Evolutionary conservation across 2,888 invertebrate species (phyloP).

Genomic region (Thalpophila matura): DNA sequence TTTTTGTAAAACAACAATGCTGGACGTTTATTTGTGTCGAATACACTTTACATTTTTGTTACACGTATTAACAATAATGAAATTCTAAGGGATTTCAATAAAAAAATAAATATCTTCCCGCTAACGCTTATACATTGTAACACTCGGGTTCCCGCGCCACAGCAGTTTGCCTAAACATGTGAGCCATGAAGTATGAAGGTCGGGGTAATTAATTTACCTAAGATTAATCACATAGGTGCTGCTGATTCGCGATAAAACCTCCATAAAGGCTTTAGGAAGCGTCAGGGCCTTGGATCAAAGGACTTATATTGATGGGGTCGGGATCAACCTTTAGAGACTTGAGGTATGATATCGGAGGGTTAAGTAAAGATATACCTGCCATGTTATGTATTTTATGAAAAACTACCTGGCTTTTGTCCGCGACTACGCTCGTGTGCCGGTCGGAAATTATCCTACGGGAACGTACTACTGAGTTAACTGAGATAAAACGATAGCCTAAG

Average conservation of each 20-base stretch:
- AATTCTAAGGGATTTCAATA: too few relatives aligned
- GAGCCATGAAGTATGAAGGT: conserved; percentile 83
- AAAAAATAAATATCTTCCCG: conserved; percentile 32
- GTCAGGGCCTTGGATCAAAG: conserved; percentile 55
- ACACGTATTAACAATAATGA: too few relatives aligned
- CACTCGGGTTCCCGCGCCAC: conserved; percentile 71
- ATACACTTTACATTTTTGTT: too few relatives aligned
- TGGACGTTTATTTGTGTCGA: too few relatives aligned
- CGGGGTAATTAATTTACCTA: conserved; percentile 82
- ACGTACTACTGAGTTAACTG: too few relatives aligned
- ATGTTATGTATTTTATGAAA: background rate
- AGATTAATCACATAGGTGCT: conserved; percentile 80
- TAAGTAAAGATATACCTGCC: background rate
- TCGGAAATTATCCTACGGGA: too few relatives aligned
- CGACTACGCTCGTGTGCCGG: too few relatives aligned
- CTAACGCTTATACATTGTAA: conserved; percentile 55
- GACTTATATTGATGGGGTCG: conserved; percentile 40
- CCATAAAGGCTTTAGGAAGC: conserved; percentile 52
- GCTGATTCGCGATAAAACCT: conserved; percentile 69
- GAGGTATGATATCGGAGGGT: conserved; percentile 3
- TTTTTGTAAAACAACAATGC: too few relatives aligned
- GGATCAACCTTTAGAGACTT: conserved; percentile 35
- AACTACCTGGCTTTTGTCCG: too few relatives aligned
- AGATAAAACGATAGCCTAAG: too few relatives aligned
- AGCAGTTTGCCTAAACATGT: conserved; percentile 80